These are phyloP conservation scores for Ammodytes marinus DNA, from an alignment of 2,113 vertebrate genomes.

Conservation along the genomic window DNA sequence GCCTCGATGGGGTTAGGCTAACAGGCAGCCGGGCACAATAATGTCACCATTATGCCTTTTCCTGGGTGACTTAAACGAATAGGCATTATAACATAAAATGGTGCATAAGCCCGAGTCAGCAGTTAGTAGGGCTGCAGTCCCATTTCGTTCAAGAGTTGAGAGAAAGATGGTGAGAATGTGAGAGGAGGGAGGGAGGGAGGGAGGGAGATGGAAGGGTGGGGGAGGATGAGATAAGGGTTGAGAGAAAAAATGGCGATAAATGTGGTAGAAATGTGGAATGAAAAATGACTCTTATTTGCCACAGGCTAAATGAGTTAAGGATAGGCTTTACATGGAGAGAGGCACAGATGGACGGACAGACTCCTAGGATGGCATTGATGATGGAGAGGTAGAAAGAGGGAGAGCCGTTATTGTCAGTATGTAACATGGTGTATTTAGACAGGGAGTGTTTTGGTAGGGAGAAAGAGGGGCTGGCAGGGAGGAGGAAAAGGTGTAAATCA, in stretches of 20 bases:
- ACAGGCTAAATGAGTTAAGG: constrained; percentile 49
- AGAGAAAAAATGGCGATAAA: constrained; percentile 53
- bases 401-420: constrained; percentile 61
- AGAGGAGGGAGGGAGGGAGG: constrained; percentile 19
- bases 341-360: constrained; percentile 49
- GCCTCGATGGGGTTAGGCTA: constrained; percentile 57
- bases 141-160: constrained; percentile 65
- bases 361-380: constrained; percentile 33
- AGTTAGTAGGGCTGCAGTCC: constrained; percentile 74
- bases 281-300: constrained; percentile 55
- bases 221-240: constrained; percentile 36
- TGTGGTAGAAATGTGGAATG: constrained; percentile 46
- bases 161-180: constrained; percentile 48
- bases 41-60: constrained; percentile 71
- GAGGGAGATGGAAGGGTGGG: constrained; percentile 6
- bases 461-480: constrained; percentile 48
- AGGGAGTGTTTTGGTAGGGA: constrained; percentile 30
- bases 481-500: constrained; percentile 73
- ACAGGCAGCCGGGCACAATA: constrained; percentile 69
- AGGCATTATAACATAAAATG: constrained; percentile 75
- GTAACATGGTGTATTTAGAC: constrained; percentile 67
- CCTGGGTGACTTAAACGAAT: constrained; percentile 72
- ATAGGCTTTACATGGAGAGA: constrained; percentile 17
- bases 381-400: constrained; percentile 58
- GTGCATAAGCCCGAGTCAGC: constrained; percentile 78